A percentile compares a stretch with the other conserved stretches of the same genome.
Conservation (phyloP, 2,888 invertebrate genomes). For the Agrilus biguttatus region DNA sequence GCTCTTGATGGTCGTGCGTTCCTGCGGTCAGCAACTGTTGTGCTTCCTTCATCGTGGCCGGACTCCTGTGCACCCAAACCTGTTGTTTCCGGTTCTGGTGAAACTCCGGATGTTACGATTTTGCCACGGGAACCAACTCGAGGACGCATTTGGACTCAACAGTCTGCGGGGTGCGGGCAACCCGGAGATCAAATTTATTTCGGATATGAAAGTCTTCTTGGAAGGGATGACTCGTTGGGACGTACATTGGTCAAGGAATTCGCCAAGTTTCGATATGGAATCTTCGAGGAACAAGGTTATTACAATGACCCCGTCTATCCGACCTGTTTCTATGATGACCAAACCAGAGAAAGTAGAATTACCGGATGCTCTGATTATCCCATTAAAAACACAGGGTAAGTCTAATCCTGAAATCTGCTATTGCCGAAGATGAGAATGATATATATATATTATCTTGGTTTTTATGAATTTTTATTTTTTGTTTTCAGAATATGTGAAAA, state of each 20-base stretch:
- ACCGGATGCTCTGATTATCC: slow-evolving; percentile 39
- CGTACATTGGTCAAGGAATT: slow-evolving; percentile 44
- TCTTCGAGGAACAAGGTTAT: slow-evolving; percentile 51
- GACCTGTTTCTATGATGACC: slow-evolving; percentile 35
- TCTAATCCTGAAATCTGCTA: slow-evolving; percentile 3
- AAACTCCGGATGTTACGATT: slow-evolving; percentile 37
- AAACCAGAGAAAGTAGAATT: slow-evolving; percentile 25
- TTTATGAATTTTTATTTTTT: background rate
- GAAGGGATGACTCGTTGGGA: slow-evolving; percentile 24
- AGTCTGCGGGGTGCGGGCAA: slow-evolving; percentile 43
- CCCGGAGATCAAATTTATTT: slow-evolving; percentile 43
- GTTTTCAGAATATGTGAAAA: slow-evolving; percentile 22
- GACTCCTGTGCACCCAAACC: slow-evolving; percentile 31
- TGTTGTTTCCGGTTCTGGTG: slow-evolving; percentile 28
- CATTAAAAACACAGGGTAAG: slow-evolving; percentile 35
- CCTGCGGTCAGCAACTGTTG: slow-evolving; percentile 41
- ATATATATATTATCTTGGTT: background rate
- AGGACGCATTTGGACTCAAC: slow-evolving; percentile 45
- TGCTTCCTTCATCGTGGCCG: slow-evolving; percentile 45
- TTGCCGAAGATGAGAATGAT: too few relatives aligned
- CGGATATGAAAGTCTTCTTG: slow-evolving; percentile 29
- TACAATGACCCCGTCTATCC: slow-evolving; percentile 43
- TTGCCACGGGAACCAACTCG: slow-evolving; percentile 36
- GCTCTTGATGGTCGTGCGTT: slow-evolving; percentile 42
- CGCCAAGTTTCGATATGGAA: slow-evolving; percentile 52